phyloP scores from a whole-genome alignment of 2,797 vertebrate species.

The Dromococcyx pavoninus region DNA sequence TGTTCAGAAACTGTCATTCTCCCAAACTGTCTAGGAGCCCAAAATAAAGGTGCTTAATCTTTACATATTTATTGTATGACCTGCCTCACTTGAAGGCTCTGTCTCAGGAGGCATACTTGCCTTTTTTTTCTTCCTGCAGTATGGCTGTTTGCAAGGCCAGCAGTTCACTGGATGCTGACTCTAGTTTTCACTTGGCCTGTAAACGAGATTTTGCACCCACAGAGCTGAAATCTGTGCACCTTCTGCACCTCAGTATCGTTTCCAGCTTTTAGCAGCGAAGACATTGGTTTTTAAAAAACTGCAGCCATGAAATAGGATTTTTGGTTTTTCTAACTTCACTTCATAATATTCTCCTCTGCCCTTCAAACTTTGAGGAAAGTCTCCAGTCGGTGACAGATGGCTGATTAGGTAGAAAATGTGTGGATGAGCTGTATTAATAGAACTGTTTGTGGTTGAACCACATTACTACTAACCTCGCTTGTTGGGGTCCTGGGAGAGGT shows the following conservation, averaged over 20 bases:
- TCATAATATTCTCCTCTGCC: neutral
- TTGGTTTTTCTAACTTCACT: neutral
- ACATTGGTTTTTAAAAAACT: neutral
- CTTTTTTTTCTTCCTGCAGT: neutral
- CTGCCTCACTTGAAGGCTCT: neutral
- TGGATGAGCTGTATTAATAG: conserved; percentile 8
- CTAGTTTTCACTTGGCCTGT: conserved; percentile 36
- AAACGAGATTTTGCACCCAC: conserved; percentile 43
- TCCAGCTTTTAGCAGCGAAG: neutral
- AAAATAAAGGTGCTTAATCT: neutral
- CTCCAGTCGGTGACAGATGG: conserved; percentile 15
- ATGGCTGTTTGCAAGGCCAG: conserved; percentile 29
- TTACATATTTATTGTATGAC: neutral
- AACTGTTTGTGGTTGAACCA: conserved; percentile 3
- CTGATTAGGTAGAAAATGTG: conserved; percentile 48
- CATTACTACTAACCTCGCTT: neutral
- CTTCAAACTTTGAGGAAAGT: conserved; percentile 18
- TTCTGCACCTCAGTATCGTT: neutral
- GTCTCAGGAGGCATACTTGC: neutral
- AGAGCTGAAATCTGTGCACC: conserved; percentile 65
- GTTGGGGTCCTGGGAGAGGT: conserved; percentile 28
- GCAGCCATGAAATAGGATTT: neutral
- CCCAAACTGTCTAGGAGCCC: neutral
- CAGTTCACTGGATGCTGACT: conserved; percentile 47
- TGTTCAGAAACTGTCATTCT: neutral